These are phyloP conservation scores for Heliconius sara DNA, from an alignment of 2,888 invertebrate genomes.

Conservation along the genomic window DNA sequence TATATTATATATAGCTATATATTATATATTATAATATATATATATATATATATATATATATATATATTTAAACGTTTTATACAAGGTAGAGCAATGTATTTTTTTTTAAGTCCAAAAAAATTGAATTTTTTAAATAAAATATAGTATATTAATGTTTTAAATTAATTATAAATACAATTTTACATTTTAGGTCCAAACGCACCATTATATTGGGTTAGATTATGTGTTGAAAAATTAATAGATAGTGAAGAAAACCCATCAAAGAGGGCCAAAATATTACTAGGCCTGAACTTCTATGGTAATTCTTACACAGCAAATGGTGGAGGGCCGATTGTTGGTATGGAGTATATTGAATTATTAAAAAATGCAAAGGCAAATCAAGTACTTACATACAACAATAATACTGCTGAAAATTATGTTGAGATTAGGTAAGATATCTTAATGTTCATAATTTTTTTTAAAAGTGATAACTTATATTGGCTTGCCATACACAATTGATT, in stretches of 20 bases:
- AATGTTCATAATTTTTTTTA: not conserved
- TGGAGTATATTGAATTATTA: constrained; percentile 90
- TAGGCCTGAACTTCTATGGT: constrained; percentile 97
- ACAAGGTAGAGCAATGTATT: too few species aligned
- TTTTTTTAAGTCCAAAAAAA: too few species aligned
- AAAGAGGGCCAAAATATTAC: constrained; percentile 90
- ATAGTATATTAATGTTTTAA: not conserved
- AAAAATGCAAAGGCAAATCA: constrained; percentile 88
- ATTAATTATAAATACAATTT: not conserved
- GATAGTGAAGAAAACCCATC: constrained; percentile 83
- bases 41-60: too few species aligned
- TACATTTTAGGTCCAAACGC: constrained; percentile 90
- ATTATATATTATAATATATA: too few species aligned
- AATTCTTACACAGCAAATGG: constrained; percentile 92
- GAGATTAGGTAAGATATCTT: constrained; percentile 89
- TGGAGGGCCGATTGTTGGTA: constrained; percentile 92
- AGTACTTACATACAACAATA: constrained; percentile 88
- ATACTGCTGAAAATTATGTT: constrained; percentile 92
- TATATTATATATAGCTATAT: too few species aligned
- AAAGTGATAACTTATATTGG: not conserved
- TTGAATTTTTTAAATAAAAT: too few species aligned
- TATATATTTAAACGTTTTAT: too few species aligned
- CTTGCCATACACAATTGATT: not conserved
- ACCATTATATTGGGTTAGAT: constrained; percentile 91
- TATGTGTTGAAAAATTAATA: constrained; percentile 89